phyloP scores from a whole-genome alignment of 1,140 invertebrate species.

The Mamestra configurata region DNA sequence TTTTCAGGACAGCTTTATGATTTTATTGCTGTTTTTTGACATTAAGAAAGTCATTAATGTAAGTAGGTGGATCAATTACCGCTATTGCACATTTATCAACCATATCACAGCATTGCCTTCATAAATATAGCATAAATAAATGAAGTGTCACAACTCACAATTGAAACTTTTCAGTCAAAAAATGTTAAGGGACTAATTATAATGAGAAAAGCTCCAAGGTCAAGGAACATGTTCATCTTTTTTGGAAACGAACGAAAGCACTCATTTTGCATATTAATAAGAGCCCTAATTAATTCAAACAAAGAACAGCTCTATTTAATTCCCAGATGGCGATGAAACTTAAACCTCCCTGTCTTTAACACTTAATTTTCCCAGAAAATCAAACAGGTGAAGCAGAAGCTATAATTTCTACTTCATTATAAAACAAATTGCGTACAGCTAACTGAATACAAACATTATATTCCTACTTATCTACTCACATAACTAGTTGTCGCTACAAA shows the following conservation, averaged over 20 bases:
- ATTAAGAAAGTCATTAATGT: too few relatives aligned
- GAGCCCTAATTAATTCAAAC: not conserved
- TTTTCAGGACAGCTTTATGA: too few relatives aligned
- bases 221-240: not conserved
- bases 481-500: constrained; percentile 17
- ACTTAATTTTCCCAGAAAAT: not conserved
- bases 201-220: not conserved
- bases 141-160: too few relatives aligned
- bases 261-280: not conserved
- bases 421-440: constrained; percentile 6
- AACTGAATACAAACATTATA: constrained; percentile 23
- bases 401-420: constrained; percentile 3
- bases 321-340: not conserved
- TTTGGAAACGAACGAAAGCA: not conserved
- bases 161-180: too few relatives aligned
- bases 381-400: not conserved
- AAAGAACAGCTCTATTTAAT: too few relatives aligned
- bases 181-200: not conserved
- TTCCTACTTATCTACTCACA: constrained; percentile 5
- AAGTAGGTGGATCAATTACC: too few relatives aligned
- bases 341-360: not conserved
- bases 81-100: too few relatives aligned
- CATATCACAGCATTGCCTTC: too few relatives aligned
- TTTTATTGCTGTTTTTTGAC: too few relatives aligned
- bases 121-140: too few relatives aligned